These are phyloP conservation scores for Argyrosomus regius DNA, from an alignment of 2,797 vertebrate species.

Conservation along the genomic window DNA sequence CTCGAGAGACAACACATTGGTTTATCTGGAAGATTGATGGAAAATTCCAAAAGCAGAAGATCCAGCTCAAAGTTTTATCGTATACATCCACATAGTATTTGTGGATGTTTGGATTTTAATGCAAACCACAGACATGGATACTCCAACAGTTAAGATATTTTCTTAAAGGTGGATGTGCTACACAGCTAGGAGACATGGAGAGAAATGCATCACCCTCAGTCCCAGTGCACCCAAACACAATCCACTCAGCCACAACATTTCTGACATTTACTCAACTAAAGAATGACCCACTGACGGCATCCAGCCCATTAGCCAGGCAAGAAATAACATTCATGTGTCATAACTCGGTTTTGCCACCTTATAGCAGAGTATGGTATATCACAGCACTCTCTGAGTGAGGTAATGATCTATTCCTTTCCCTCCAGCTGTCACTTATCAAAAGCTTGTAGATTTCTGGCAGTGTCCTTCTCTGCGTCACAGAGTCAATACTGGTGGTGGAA, in stretches of 20 bases:
- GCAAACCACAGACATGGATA: conserved; percentile 11
- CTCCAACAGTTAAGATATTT: conserved; percentile 12
- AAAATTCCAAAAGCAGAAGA: conserved; percentile 36
- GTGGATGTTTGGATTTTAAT: conserved; percentile 6
- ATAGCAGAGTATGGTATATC: conserved; percentile 20
- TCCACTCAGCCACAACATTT: conserved; percentile 40
- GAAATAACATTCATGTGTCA: conserved; percentile 46
- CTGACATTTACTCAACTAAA: conserved; percentile 51
- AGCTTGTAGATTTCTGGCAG: conserved; percentile 33
- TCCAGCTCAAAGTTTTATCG: background rate
- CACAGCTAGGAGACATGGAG: conserved; percentile 5
- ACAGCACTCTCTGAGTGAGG: conserved; percentile 28
- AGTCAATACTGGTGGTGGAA: conserved; percentile 20
- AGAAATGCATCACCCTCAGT: conserved; percentile 12
- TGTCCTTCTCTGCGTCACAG: conserved; percentile 34
- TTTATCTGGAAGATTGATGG: conserved; percentile 27
- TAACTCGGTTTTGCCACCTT: background rate
- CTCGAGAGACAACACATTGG: conserved; percentile 1
- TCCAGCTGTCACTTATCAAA: conserved; percentile 55
- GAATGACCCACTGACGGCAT: conserved; percentile 39
- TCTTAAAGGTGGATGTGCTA: conserved; percentile 1
- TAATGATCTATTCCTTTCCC: conserved; percentile 48
- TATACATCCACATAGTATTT: conserved; percentile 3
- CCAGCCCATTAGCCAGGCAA: conserved; percentile 40
- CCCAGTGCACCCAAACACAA: conserved; percentile 22